Evolutionary conservation across 2,888 invertebrate genomes (phyloP).

Genomic region (Meganola albula): DNA sequence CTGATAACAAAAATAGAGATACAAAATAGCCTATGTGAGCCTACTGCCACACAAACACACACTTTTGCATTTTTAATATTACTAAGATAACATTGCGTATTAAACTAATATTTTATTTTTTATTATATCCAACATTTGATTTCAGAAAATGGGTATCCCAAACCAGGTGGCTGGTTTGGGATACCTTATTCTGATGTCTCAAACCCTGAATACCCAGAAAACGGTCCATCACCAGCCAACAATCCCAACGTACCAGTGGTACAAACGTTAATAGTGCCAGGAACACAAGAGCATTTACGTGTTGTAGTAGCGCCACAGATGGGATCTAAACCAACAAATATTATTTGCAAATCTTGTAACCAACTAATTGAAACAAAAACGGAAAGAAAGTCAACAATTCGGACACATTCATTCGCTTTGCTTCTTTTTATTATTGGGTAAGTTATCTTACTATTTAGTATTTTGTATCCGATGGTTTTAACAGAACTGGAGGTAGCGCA

Average conservation of each 20-base stretch:
- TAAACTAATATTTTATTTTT: background rate
- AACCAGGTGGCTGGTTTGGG: too few relatives aligned
- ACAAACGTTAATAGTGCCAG: background rate
- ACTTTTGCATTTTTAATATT: too few relatives aligned
- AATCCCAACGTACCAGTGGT: background rate
- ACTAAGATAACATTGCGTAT: too few relatives aligned
- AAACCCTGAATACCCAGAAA: too few relatives aligned
- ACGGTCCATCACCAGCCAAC: background rate
- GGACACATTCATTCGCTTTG: conserved; percentile 74
- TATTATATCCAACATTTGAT: too few relatives aligned
- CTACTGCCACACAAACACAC: too few relatives aligned
- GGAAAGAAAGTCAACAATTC: conserved; percentile 53
- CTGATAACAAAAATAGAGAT: too few relatives aligned
- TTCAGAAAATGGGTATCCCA: background rate
- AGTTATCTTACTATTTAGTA: too few relatives aligned
- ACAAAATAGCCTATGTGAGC: too few relatives aligned
- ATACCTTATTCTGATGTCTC: background rate
- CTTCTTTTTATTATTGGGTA: conserved; percentile 65
- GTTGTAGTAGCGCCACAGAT: conserved; percentile 29
- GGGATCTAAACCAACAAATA: conserved; percentile 34
- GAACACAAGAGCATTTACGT: conserved; percentile 3
- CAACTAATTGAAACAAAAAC: conserved; percentile 59
- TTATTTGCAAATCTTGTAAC: conserved; percentile 66
- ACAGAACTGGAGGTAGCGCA: too few relatives aligned
- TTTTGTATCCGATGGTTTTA: too few relatives aligned